Base-by-base conservation (phyloP, 92 coral and sea anemone genomes). In the Nematostella vectensis region DNA sequence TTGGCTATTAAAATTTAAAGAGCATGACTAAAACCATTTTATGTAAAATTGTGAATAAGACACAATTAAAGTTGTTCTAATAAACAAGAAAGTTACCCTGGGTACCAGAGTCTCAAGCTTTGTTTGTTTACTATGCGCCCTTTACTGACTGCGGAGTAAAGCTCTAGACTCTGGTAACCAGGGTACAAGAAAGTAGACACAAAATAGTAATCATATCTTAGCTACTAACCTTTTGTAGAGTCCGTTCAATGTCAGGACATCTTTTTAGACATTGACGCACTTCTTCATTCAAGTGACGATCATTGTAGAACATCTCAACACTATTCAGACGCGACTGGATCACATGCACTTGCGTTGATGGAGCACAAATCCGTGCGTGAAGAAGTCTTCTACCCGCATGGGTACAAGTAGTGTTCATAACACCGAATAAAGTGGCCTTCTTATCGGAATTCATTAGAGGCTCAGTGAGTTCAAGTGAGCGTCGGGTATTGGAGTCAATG, bases 391-490 rank as follows among this genome's bases (percentile, higher is more conserved):
- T 83, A 30, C 94, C 94, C 48, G 88, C 77, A 11, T 85, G 63
- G 11, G 94, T 80, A 2, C 67, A 62, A 0, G 88, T 85, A 44
- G 65, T 74, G 59, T 85, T 82, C 71, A 85, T 67, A 25, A 85
- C 83, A 29, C 94, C 94, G 52, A 85, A 75, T 44, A 85, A 31
- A 0, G 94, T 81, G 22, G 94, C 94, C 62, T 80, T 85, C 70
- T 70, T 73, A 42, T 80, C 82, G 6, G 75, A 49, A 43, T 77
- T 68, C 65, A 85, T 68, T 8, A 85, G 60, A 17, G 94, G 88
- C 27, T 54, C 75, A 8, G 94, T 80, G 3, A 85, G 77, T 49
- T 85, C 94, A 30, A 85, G 61, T 1, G 87, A 65, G 25, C 79
- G 54, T 54, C 94, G 60, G 1, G 94, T 85, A 31, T 75, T 80